These are phyloP conservation scores for Blera fallax DNA, from an alignment of 2,888 invertebrate genomes.

Conservation along the genomic window DNA sequence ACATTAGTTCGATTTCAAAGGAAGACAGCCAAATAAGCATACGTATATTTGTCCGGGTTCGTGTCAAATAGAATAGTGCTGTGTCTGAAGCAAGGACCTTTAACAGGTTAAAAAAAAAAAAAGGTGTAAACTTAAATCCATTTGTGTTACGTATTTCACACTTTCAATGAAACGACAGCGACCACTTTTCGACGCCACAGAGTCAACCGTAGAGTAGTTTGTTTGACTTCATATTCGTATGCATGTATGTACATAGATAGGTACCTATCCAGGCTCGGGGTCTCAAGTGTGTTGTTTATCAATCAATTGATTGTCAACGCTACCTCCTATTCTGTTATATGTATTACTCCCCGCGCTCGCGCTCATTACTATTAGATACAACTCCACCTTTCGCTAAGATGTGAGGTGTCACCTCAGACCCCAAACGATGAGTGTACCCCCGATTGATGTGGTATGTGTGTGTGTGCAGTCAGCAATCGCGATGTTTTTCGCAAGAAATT, in stretches of 20 bases:
- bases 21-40: no score
- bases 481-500: slow-evolving; percentile 67
- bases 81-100: no score
- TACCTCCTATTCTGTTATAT: slow-evolving; percentile 55
- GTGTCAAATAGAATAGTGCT: no score
- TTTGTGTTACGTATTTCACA: no score
- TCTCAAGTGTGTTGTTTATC: slow-evolving; percentile 70
- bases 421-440: slow-evolving; percentile 54
- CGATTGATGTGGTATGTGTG: neutral
- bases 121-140: no score
- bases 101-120: no score
- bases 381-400: slow-evolving; percentile 27
- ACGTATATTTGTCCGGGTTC: no score
- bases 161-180: no score
- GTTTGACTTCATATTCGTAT: slow-evolving; percentile 30
- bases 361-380: slow-evolving; percentile 30
- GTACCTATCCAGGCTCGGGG: slow-evolving; percentile 25
- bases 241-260: no score
- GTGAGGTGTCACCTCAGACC: slow-evolving; percentile 52
- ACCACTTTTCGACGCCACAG: slow-evolving; percentile 44
- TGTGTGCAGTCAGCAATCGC: slow-evolving; percentile 21
- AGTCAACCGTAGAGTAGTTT: slow-evolving; percentile 1
- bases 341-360: slow-evolving; percentile 31
- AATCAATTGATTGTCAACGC: slow-evolving; percentile 71
- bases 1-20: no score